These are phyloP conservation scores for Lamprologus sp. DNA, from an alignment of 2,113 vertebrate species.

Conservation along the genomic window DNA sequence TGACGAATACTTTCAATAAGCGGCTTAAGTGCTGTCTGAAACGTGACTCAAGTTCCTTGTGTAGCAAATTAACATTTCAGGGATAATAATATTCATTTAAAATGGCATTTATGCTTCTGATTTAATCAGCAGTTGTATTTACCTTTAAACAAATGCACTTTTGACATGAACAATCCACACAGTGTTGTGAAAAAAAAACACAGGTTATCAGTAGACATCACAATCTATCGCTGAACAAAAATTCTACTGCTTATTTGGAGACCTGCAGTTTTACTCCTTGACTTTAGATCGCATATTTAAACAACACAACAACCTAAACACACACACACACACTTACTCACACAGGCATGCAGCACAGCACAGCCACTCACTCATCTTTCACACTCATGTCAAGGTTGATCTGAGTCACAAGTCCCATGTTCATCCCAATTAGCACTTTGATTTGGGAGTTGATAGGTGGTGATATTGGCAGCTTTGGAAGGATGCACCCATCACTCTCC, in stretches of 20 bases:
- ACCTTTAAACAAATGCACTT: not conserved
- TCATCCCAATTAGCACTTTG: constrained; percentile 65
- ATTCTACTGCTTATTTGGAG: constrained; percentile 6
- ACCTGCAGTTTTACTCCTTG: not conserved
- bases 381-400: constrained; percentile 55
- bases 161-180: not conserved
- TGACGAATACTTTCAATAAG: constrained; percentile 57
- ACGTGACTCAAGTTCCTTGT: constrained; percentile 19
- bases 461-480: constrained; percentile 55
- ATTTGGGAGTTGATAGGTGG: constrained; percentile 60
- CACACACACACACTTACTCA: not conserved
- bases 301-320: not conserved
- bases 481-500: constrained; percentile 64
- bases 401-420: constrained; percentile 55
- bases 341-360: not conserved
- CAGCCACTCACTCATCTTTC: constrained; percentile 28
- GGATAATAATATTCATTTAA: not conserved
- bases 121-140: constrained; percentile 24
- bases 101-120: constrained; percentile 32
- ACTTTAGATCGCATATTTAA: not conserved
- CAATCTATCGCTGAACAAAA: not conserved
- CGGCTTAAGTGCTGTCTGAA: constrained; percentile 24
- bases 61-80: not conserved
- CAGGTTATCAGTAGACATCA: not conserved
- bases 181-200: not conserved